Base-by-base conservation (phyloP, 2,113 vertebrate species). In the Eidolon helvum region DNA sequence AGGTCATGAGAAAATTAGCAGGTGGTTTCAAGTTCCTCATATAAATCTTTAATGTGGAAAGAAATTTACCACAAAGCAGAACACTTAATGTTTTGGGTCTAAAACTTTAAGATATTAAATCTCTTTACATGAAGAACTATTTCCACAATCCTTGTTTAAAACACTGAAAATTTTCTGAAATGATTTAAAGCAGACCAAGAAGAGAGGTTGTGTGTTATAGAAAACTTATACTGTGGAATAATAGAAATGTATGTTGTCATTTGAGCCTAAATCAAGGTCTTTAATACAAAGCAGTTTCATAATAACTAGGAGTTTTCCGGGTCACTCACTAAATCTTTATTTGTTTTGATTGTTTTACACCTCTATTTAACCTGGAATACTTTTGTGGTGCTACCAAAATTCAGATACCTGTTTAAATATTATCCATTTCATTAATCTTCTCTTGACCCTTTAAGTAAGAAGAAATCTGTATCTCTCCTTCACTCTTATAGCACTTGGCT, bases 1-100 rank as follows among this genome's bases (percentile, higher is more conserved):
- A 88, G 77, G 57, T 78, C 93, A 79, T 98, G 97, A 93, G 97
- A 98, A 97, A 97, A 89, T 69, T 83, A 94, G 96, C 97, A 95
- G 50, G 8, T 95, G 93, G 40, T 82, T 89, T 94, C 45, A 69
- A 22, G 24, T 83, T 72, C 59, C 19, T 77, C 91, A 90, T 87
- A 30, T 2, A 91, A 59, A 12, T 40, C 26, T 88, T 95, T 40
- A 18, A 24, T 33, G 45, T 87, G 22, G 33, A 78, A 86, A 57
- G 15, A 88, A 30, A 85, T 66, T 57, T 12, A 30, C 21, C 16
- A 53, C 10, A 50, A 90, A 94, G 68, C 15, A 38, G 28, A 66
- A 75, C 9, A 77, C 16, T 18, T 90, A 63, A 33, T 75, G 9
- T 94, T 91, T 92, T 10, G 2, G 1, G 10, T 48, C 35, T 90